A percentile compares a stretch with the other conserved stretches of the same genome.
phyloP scores from a whole-genome alignment of 2,888 invertebrate genomes.

The Agonum fuliginosum region DNA sequence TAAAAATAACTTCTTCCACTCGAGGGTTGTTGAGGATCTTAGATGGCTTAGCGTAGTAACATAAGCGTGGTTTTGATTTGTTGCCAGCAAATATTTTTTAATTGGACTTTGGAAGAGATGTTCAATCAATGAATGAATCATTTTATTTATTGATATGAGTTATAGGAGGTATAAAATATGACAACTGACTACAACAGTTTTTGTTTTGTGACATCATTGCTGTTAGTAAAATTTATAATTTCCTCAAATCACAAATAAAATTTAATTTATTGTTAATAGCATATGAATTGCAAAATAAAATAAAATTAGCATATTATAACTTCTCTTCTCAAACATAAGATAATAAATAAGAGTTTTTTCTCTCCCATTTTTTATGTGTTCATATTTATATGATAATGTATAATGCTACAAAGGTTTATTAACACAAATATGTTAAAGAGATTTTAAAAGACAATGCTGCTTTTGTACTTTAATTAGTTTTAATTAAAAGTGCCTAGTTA shows the following conservation, averaged over 20 bases:
- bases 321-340: too few species aligned
- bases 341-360: constrained; percentile 3
- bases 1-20: constrained; percentile 58
- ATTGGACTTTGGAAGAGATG: constrained; percentile 25
- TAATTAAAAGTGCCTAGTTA: constrained; percentile 19
- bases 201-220: too few species aligned
- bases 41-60: constrained; percentile 10
- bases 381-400: constrained; percentile 8
- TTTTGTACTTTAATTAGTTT: constrained; percentile 28
- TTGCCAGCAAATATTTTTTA: constrained; percentile 44
- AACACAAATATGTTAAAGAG: constrained; percentile 33
- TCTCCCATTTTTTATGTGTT: neutral
- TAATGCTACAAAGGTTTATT: constrained; percentile 5
- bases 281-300: constrained; percentile 3
- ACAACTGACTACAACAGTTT: too few species aligned
- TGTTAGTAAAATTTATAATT: constrained; percentile 10
- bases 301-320: neutral
- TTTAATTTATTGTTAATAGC: neutral
- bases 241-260: constrained; percentile 1
- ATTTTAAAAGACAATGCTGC: neutral
- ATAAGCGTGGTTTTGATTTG: constrained; percentile 34
- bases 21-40: constrained; percentile 36
- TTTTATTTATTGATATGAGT: neutral
- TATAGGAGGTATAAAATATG: constrained; percentile 5
- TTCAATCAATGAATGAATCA: constrained; percentile 11